Percentiles rank a stretch among this genome's conserved stretches.
Conservation (phyloP, 92 coral and sea anemone genomes). For the Paragorgia papillata region DNA sequence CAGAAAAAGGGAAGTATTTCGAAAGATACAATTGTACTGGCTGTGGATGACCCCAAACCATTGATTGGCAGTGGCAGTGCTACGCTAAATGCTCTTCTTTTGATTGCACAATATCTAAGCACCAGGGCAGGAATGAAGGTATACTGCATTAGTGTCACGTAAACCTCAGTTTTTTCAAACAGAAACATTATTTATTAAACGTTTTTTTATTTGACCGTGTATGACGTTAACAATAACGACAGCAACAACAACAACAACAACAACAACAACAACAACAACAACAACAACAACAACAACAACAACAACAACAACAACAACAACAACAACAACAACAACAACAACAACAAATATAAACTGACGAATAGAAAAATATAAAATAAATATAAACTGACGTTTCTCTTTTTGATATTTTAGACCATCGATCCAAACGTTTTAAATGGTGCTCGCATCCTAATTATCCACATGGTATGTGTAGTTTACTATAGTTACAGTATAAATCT, state of each 20-base stretch:
- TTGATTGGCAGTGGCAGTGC: conserved; percentile 94
- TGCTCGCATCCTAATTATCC: conserved; percentile 82
- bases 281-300: too few species aligned
- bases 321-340: too few species aligned
- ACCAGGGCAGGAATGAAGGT: conserved; percentile 82
- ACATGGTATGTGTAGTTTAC: conserved; percentile 64
- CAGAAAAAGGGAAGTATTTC: conserved; percentile 75
- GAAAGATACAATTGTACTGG: conserved; percentile 65
- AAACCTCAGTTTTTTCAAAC: background rate
- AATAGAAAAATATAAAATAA: too few species aligned
- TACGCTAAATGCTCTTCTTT: conserved; percentile 75
- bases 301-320: too few species aligned
- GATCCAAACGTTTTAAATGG: conserved; percentile 67
- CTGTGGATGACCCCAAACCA: conserved; percentile 82
- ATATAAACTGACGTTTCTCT: background rate
- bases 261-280: too few species aligned
- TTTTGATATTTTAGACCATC: conserved; percentile 62
- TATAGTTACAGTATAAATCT: too few species aligned
- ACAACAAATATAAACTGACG: too few species aligned
- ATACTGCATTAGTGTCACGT: background rate
- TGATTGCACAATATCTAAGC: conserved; percentile 81
- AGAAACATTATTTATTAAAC: background rate
- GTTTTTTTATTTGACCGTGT: too few species aligned
- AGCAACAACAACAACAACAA: too few species aligned
- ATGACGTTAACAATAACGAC: too few species aligned